phyloP scores from a whole-genome alignment of 2,888 invertebrate genomes.

The Loripinus fragilis region DNA sequence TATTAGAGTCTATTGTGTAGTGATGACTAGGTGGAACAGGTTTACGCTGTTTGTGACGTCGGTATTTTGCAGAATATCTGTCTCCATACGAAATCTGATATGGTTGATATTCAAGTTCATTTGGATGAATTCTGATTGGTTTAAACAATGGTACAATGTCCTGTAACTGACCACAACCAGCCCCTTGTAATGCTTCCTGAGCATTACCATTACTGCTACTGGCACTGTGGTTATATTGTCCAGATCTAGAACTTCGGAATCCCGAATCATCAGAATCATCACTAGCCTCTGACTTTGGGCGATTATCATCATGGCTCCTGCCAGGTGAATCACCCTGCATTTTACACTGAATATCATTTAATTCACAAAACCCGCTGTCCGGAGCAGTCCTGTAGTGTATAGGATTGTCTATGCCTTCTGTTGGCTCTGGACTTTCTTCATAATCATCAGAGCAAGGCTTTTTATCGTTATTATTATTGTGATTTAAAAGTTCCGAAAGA shows the following conservation, averaged over 20 bases:
- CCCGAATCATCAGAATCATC: conserved; percentile 80
- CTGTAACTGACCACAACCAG: conserved; percentile 50
- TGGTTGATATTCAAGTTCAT: conserved; percentile 48
- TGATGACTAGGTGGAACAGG: conserved; percentile 58
- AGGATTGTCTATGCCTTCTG: conserved; percentile 54
- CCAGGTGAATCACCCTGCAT: conserved; percentile 31
- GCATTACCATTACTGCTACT: conserved; percentile 67
- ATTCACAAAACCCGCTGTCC: conserved; percentile 72
- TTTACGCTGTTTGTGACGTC: conserved; percentile 37
- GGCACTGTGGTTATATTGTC: conserved; percentile 71
- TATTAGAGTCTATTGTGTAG: conserved; percentile 37
- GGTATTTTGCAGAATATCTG: conserved; percentile 53
- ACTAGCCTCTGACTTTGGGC: conserved; percentile 78
- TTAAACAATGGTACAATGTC: conserved; percentile 70
- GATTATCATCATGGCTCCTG: conserved; percentile 53
- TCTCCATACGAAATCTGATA: conserved; percentile 53
- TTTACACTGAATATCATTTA: conserved; percentile 67
- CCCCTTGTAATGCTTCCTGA: conserved; percentile 53
- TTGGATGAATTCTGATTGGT: conserved; percentile 69
- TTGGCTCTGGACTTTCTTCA: conserved; percentile 57
- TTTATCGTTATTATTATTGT: conserved; percentile 52
- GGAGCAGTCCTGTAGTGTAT: conserved; percentile 68
- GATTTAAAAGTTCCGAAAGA: conserved; percentile 33
- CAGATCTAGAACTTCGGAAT: conserved; percentile 76
- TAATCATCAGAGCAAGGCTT: conserved; percentile 50